These are phyloP conservation scores for Chrysina gloriosa DNA, from an alignment of 2,888 invertebrate genomes.

Conservation along the genomic window DNA sequence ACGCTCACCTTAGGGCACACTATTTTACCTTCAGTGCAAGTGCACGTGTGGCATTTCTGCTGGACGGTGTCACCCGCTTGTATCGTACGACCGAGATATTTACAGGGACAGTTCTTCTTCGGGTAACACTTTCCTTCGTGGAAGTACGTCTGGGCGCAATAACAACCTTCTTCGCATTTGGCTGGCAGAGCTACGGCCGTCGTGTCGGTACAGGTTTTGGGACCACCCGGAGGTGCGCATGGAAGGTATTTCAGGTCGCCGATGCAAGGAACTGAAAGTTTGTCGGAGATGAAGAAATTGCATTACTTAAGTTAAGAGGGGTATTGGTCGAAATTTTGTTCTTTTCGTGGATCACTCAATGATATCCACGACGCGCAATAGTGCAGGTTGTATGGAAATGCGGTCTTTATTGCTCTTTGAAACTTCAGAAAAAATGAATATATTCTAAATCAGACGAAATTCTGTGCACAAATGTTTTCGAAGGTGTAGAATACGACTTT, in stretches of 20 bases:
- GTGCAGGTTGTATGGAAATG: no score
- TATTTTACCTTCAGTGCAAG: slow-evolving; percentile 79
- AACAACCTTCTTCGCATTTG: slow-evolving; percentile 37
- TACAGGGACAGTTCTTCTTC: slow-evolving; percentile 66
- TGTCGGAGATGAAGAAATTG: background rate
- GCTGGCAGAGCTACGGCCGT: background rate
- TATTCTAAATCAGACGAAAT: no score
- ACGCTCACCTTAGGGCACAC: slow-evolving; percentile 68
- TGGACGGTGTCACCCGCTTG: slow-evolving; percentile 76
- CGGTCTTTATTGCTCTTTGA: no score
- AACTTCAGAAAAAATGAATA: no score
- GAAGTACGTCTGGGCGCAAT: slow-evolving; percentile 14
- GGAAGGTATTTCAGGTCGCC: background rate
- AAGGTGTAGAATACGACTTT: no score
- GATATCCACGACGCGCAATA: no score
- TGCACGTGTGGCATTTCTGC: slow-evolving; percentile 83
- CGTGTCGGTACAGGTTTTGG: background rate
- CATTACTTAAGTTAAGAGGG: no score
- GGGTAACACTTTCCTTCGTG: slow-evolving; percentile 23
- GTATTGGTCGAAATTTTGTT: background rate
- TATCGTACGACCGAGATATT: slow-evolving; percentile 83
- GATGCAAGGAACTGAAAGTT: background rate
- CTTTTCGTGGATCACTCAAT: background rate
- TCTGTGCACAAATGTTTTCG: no score
- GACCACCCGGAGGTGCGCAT: slow-evolving; percentile 14